Percentiles rank a stretch among this genome's conserved stretches.
phyloP scores from a whole-genome alignment of 1,140 invertebrate species.

The Trachelipus rathkii region DNA sequence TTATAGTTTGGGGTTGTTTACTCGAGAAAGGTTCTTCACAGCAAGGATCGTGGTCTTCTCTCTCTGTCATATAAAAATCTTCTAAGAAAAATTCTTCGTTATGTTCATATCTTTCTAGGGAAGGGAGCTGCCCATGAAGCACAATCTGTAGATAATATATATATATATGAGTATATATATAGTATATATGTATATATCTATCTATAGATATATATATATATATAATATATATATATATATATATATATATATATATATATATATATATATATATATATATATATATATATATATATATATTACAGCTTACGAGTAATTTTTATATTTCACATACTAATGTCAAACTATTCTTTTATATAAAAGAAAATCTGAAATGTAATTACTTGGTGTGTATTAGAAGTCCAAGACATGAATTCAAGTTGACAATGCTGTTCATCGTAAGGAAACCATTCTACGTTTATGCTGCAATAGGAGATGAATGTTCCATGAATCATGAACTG shows the following conservation, averaged over 20 bases:
- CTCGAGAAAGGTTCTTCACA: conserved; percentile 40
- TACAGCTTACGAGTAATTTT: too few species aligned
- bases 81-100: conserved; percentile 45
- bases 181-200: conserved; percentile 22
- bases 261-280: not conserved
- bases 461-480: conserved; percentile 40
- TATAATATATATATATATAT: not conserved
- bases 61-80: conserved; percentile 35
- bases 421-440: conserved; percentile 44
- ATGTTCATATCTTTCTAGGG: conserved; percentile 34
- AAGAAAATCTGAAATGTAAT: too few species aligned
- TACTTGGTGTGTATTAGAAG: conserved; percentile 33
- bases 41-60: conserved; percentile 32
- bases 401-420: conserved; percentile 38
- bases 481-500: conserved; percentile 37
- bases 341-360: too few species aligned
- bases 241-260: too few species aligned
- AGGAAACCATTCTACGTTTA: conserved; percentile 45
- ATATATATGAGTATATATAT: conserved; percentile 2
- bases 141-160: not conserved
- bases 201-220: not conserved
- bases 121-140: not conserved
- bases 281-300: conserved; percentile 5
- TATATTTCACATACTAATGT: too few species aligned
- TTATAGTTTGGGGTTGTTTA: too few species aligned